These are phyloP conservation scores for Abrostola tripartita DNA, from an alignment of 2,888 invertebrate genomes.

Conservation along the genomic window DNA sequence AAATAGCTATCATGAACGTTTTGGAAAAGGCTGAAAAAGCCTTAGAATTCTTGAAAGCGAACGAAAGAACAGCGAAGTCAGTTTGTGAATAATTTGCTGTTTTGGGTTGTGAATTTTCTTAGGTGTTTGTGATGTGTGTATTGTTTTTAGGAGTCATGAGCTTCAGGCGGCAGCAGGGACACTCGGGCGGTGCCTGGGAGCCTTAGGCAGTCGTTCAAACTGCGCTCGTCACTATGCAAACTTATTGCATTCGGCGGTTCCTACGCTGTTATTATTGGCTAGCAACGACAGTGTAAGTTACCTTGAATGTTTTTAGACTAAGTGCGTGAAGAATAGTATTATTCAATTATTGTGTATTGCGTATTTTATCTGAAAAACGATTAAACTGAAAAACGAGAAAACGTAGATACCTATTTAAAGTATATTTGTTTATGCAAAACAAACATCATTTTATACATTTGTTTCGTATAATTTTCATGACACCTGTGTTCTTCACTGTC, in stretches of 20 bases:
- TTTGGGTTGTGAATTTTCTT: conserved; percentile 30
- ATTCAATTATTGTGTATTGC: conserved; percentile 24
- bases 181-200: conserved; percentile 81
- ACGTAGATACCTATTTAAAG: neutral
- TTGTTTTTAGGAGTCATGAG: conserved; percentile 78
- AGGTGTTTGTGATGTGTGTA: conserved; percentile 29
- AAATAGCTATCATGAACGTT: conserved; percentile 76
- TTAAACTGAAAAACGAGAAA: neutral
- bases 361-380: neutral
- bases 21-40: conserved; percentile 85
- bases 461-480: too few relatives aligned
- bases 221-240: conserved; percentile 82
- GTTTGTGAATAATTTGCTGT: conserved; percentile 53
- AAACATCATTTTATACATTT: conserved; percentile 1
- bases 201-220: conserved; percentile 79
- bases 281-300: conserved; percentile 84
- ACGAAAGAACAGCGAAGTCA: conserved; percentile 78
- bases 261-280: conserved; percentile 79
- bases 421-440: conserved; percentile 3
- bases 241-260: conserved; percentile 78
- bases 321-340: conserved; percentile 27
- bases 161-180: conserved; percentile 82
- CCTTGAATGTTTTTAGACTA: conserved; percentile 38
- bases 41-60: conserved; percentile 80
- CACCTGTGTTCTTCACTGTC: neutral